phyloP scores from a whole-genome alignment of 2,888 invertebrate species.

The Hemaris fuciformis region DNA sequence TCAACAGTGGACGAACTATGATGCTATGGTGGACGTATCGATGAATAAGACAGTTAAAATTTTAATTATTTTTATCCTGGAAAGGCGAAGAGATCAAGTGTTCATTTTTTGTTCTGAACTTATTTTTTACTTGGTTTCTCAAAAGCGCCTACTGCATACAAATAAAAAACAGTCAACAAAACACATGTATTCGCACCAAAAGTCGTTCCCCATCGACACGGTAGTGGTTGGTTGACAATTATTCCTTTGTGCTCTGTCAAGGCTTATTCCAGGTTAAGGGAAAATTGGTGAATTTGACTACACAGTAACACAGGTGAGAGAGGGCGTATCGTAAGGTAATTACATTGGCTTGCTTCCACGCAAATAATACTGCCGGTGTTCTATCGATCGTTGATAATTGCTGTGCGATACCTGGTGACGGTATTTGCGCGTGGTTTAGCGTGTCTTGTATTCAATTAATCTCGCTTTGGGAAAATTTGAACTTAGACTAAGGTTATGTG shows the following conservation, averaged over 20 bases:
- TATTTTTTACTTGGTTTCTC: too few relatives aligned
- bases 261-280: constrained; percentile 18
- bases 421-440: not conserved
- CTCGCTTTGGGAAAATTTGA: not conserved
- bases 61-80: too few relatives aligned
- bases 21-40: too few relatives aligned
- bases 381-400: constrained; percentile 7
- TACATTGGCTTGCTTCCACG: constrained; percentile 41
- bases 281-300: constrained; percentile 45
- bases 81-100: too few relatives aligned
- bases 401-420: not conserved
- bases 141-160: too few relatives aligned
- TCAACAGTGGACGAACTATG: too few relatives aligned
- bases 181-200: not conserved
- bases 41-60: too few relatives aligned
- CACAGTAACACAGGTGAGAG: constrained; percentile 16
- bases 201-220: not conserved
- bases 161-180: not conserved
- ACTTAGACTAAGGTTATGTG: not conserved
- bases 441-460: constrained; percentile 1
- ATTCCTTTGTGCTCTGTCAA: not conserved
- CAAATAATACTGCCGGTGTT: constrained; percentile 10
- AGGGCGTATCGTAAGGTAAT: constrained; percentile 34
- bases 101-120: too few relatives aligned
- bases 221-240: not conserved